Conservation (phyloP, 1,140 invertebrate species). For the Polypedilum pembai region DNA sequence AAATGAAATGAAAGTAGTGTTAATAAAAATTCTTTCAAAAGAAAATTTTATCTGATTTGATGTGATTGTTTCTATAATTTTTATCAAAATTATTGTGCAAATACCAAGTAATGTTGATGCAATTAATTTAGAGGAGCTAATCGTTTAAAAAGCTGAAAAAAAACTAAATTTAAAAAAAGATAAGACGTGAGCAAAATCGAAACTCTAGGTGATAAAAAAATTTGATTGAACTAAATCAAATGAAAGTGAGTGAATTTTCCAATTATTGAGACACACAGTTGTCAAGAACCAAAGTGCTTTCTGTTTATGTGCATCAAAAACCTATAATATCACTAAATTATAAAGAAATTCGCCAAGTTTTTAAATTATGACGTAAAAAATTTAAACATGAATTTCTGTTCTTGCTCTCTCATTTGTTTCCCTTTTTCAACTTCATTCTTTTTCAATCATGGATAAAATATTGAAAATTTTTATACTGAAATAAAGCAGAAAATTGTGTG, state of each 20-base stretch:
- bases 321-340: neutral
- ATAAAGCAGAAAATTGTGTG: neutral
- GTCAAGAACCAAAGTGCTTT: too few relatives aligned
- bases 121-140: neutral
- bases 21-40: neutral
- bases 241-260: slow-evolving; percentile 11
- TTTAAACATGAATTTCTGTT: slow-evolving; percentile 1
- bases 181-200: slow-evolving; percentile 25
- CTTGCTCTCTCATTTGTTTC: neutral
- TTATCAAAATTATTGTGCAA: neutral
- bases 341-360: neutral
- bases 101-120: neutral
- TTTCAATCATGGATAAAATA: neutral
- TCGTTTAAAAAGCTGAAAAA: neutral
- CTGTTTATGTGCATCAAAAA: neutral
- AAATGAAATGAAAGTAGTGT: slow-evolving; percentile 21
- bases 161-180: neutral
- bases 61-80: slow-evolving; percentile 21
- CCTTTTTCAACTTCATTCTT: slow-evolving; percentile 12
- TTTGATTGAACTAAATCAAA: neutral
- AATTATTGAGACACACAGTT: neutral
- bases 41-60: neutral
- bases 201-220: slow-evolving; percentile 24
- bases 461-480: neutral
- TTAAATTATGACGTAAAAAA: slow-evolving; percentile 21